Conservation (phyloP, 2,113 vertebrate species). For the Trogon surrucura region DNA sequence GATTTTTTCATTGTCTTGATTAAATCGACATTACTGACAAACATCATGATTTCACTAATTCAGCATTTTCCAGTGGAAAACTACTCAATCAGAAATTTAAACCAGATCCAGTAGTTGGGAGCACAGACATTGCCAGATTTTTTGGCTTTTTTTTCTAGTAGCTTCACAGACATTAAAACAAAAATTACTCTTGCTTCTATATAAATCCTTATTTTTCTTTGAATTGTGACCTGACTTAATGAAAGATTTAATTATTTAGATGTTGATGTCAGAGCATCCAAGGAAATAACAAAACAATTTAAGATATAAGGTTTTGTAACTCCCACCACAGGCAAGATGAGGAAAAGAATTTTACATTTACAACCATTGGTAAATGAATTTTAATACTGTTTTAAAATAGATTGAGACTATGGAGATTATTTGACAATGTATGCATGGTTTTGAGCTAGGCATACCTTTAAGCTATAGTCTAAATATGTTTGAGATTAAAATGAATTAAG, state of each 20-base stretch:
- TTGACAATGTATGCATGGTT: background rate
- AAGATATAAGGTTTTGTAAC: background rate
- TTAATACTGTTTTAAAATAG: background rate
- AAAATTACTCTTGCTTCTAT: background rate
- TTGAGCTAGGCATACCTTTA: background rate
- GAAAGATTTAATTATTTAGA: background rate
- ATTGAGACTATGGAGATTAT: background rate
- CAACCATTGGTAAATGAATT: background rate
- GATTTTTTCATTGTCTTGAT: background rate
- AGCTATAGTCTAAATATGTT: background rate
- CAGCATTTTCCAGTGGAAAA: slow-evolving; percentile 21
- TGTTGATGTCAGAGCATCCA: background rate
- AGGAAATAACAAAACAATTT: background rate
- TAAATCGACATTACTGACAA: background rate
- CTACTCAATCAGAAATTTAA: background rate
- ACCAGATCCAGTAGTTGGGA: background rate
- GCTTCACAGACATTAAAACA: background rate
- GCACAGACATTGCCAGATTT: background rate
- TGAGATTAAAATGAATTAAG: background rate
- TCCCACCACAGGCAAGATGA: background rate
- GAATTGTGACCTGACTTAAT: background rate
- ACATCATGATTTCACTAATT: background rate
- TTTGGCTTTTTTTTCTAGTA: background rate
- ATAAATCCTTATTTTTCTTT: background rate
- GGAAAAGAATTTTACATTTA: background rate